Evolutionary conservation across 2,888 invertebrate species (phyloP).

Genomic region (Synanthedon andrenaeformis): DNA sequence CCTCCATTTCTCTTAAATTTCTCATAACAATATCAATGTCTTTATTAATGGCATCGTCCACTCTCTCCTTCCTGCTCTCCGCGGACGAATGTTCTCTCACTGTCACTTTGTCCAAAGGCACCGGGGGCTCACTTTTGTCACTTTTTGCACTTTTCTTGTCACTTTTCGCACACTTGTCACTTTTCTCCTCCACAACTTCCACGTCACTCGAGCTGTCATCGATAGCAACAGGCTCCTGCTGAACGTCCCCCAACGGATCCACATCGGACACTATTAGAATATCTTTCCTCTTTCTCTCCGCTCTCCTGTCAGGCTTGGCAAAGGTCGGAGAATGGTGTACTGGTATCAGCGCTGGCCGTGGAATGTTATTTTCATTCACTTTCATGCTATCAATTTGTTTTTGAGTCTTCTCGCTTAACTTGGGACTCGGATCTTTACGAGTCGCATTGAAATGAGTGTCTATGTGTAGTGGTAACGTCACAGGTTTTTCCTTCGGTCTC

Average conservation of each 20-base stretch:
- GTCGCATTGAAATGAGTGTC: constrained; percentile 40
- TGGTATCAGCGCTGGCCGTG: constrained; percentile 45
- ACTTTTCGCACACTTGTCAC: constrained; percentile 6
- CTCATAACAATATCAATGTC: constrained; percentile 50
- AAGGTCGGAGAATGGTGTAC: constrained; percentile 56
- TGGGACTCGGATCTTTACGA: constrained; percentile 40
- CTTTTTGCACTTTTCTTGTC: constrained; percentile 30
- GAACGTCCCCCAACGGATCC: constrained; percentile 42
- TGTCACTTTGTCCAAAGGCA: constrained; percentile 50
- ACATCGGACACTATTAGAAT: constrained; percentile 49
- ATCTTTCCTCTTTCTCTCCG: constrained; percentile 53
- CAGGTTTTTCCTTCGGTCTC: constrained; percentile 12
- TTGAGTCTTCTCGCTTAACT: constrained; percentile 35
- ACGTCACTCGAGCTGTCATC: constrained; percentile 67
- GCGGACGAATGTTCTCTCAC: constrained; percentile 19
- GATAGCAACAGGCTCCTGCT: constrained; percentile 38
- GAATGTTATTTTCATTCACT: constrained; percentile 49
- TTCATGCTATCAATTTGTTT: constrained; percentile 50
- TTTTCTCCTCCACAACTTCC: constrained; percentile 48
- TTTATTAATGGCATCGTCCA: constrained; percentile 37
- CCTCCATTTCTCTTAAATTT: constrained; percentile 56
- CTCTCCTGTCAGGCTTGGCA: constrained; percentile 54
- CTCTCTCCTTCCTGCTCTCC: constrained; percentile 11
- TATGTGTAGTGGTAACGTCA: constrained; percentile 38
- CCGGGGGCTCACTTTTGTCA: constrained; percentile 33